Percentiles rank a stretch among this genome's conserved stretches.
phyloP scores from a whole-genome alignment of 2,797 vertebrate species.

The Lithobates pipiens region DNA sequence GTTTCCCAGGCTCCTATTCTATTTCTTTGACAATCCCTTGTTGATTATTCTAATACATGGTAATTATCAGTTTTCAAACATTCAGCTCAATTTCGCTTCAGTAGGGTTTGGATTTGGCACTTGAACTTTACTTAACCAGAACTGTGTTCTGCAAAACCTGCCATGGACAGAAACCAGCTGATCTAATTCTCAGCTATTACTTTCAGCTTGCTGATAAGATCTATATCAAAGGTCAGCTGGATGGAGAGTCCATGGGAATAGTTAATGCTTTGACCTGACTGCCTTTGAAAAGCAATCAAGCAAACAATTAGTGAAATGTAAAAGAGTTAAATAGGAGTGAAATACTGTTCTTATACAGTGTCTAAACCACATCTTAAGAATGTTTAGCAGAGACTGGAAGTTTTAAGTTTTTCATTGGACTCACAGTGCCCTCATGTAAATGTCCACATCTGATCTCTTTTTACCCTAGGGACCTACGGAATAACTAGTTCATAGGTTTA shows the following conservation, averaged over 20 bases:
- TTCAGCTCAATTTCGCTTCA: no score
- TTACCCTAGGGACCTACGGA: neutral
- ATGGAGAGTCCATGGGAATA: neutral
- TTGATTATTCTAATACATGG: no score
- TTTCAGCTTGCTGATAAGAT: no score
- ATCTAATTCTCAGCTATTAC: no score
- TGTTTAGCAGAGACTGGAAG: neutral
- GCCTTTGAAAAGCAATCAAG: neutral
- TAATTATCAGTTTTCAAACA: no score
- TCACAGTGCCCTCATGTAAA: neutral
- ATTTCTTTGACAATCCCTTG: no score
- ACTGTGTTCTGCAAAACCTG: no score
- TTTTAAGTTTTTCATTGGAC: neutral
- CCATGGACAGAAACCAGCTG: no score
- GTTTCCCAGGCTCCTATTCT: no score
- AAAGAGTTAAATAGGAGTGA: neutral
- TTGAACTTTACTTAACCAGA: no score
- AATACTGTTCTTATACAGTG: neutral
- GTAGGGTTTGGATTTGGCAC: no score
- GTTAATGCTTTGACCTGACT: neutral
- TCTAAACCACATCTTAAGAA: neutral
- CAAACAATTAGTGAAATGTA: neutral
- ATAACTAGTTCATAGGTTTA: neutral
- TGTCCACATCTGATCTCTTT: constrained; percentile 10
- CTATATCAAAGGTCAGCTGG: no score